Conservation (phyloP, 2,888 invertebrate species). For the Pammene aurita region DNA sequence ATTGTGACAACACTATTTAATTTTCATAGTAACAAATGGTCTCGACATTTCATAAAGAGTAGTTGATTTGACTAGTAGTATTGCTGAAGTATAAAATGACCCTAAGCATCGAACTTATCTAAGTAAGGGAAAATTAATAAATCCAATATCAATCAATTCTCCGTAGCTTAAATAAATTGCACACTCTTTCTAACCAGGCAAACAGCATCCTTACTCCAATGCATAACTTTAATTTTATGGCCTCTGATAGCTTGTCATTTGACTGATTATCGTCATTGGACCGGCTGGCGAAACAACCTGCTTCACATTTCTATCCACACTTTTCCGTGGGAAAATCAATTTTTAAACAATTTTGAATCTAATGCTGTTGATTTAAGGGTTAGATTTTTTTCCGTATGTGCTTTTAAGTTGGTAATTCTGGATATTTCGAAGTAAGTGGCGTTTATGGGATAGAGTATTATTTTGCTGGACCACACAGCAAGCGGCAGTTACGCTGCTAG, state of each 20-base stretch:
- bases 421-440: conserved; percentile 48
- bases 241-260: conserved; percentile 56
- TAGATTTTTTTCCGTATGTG: conserved; percentile 3
- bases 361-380: conserved; percentile 1
- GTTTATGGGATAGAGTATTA: conserved; percentile 46
- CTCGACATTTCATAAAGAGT: too few relatives aligned
- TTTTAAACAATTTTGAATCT: conserved; percentile 6
- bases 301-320: conserved; percentile 27
- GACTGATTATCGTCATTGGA: conserved; percentile 56
- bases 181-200: conserved; percentile 19
- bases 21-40: too few relatives aligned
- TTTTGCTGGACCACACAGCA: conserved; percentile 50
- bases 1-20: too few relatives aligned
- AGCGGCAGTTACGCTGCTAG: conserved; percentile 38
- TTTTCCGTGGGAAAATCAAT: conserved; percentile 1
- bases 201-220: conserved; percentile 17
- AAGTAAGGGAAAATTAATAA: neutral
- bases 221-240: conserved; percentile 50
- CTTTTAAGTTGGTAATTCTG: conserved; percentile 32
- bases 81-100: too few relatives aligned
- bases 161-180: conserved; percentile 20
- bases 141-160: conserved; percentile 8
- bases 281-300: conserved; percentile 44
- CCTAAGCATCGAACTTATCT: neutral
- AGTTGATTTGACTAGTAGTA: too few relatives aligned